Conservation (phyloP, 2,797 vertebrate genomes). For the Sorex maritimensis region DNA sequence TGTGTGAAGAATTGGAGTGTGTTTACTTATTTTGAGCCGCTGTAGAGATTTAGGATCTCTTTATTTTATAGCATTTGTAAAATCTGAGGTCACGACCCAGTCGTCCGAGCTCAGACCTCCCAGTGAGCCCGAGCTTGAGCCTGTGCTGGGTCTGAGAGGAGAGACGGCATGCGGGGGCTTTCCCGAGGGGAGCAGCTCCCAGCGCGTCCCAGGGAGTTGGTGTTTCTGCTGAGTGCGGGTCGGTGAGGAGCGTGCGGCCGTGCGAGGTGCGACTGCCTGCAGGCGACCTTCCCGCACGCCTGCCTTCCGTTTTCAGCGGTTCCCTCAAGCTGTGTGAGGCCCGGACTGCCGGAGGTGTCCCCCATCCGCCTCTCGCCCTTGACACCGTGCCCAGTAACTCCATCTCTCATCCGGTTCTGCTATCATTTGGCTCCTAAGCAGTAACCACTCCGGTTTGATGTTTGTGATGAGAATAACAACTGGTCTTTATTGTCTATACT, state of each 20-base stretch:
- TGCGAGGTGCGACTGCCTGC: too few species aligned
- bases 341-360: neutral
- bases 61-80: neutral
- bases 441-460: conserved; percentile 34
- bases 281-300: too few species aligned
- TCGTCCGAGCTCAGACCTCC: neutral
- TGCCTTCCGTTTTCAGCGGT: too few species aligned
- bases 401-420: conserved; percentile 7
- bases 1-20: neutral
- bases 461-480: conserved; percentile 26
- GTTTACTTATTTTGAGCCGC: conserved; percentile 10
- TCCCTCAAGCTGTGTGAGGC: neutral
- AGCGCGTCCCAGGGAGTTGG: too few species aligned
- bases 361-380: neutral
- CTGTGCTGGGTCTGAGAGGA: too few species aligned
- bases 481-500: conserved; percentile 72
- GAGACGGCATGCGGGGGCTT: too few species aligned
- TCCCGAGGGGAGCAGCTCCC: too few species aligned
- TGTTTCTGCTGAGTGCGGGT: too few species aligned
- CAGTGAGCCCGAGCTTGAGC: too few species aligned
- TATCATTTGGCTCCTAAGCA: neutral
- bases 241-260: too few species aligned
- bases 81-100: neutral
- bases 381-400: conserved; percentile 10
- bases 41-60: neutral